Conservation (phyloP, 1,140 invertebrate genomes). For the Archivesica marissinica region DNA sequence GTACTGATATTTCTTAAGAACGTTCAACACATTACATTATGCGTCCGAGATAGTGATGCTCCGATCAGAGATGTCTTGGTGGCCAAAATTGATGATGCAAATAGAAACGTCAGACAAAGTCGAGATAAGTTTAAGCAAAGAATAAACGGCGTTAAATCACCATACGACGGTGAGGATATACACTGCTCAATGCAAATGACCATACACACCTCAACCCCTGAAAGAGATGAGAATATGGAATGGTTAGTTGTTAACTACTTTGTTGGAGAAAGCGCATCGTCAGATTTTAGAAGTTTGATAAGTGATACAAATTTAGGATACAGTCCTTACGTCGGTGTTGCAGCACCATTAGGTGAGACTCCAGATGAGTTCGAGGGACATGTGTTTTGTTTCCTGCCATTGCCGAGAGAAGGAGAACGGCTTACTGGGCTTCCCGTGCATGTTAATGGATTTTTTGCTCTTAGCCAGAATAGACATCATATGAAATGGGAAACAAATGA, state of each 20-base stretch:
- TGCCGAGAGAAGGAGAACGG: slow-evolving; percentile 70
- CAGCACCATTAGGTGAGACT: slow-evolving; percentile 57
- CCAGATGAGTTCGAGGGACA: slow-evolving; percentile 68
- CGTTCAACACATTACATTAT: slow-evolving; percentile 21
- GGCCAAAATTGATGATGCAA: background rate
- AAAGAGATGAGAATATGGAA: background rate
- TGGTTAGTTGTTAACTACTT: slow-evolving; percentile 68
- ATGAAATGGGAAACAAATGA: slow-evolving; percentile 77
- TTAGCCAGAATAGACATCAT: slow-evolving; percentile 77
- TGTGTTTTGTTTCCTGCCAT: slow-evolving; percentile 80
- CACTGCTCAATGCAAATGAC: background rate
- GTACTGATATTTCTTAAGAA: slow-evolving; percentile 71
- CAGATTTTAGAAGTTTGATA: slow-evolving; percentile 57
- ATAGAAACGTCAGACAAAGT: background rate
- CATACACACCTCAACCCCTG: background rate
- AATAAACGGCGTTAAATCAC: background rate
- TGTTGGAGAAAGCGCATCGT: slow-evolving; percentile 51
- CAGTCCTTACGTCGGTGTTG: slow-evolving; percentile 77
- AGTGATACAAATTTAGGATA: slow-evolving; percentile 62
- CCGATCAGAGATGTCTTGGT: background rate
- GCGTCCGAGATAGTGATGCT: background rate
- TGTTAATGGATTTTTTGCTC: slow-evolving; percentile 79
- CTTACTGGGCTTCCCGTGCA: slow-evolving; percentile 79
- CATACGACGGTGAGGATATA: background rate
- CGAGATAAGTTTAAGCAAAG: background rate